Evolutionary conservation across 53 echinoderm and acorn worm species (phyloP).

Genomic region (Glandiceps talaboti): DNA sequence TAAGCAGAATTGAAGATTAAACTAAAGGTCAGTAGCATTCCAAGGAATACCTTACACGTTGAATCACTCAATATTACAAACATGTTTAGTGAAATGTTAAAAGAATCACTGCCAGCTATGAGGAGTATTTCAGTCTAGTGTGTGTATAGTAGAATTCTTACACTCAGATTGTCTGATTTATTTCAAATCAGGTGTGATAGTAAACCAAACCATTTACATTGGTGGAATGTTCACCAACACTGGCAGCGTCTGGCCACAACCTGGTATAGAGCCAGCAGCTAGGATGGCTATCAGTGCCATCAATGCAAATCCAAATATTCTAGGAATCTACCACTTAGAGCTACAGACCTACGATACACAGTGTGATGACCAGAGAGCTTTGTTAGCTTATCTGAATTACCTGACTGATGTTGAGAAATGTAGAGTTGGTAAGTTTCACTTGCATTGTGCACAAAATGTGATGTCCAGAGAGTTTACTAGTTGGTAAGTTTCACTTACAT

Average conservation of each 20-base stretch:
- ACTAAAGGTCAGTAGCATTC: too few species aligned
- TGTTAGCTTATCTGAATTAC: constrained; percentile 44
- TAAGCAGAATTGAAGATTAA: too few species aligned
- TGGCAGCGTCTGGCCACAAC: constrained; percentile 7
- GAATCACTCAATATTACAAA: too few species aligned
- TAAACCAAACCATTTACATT: constrained; percentile 38
- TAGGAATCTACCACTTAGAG: constrained; percentile 25
- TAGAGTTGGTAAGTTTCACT: constrained; percentile 46
- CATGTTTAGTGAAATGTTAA: too few species aligned
- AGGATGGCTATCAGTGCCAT: constrained; percentile 61
- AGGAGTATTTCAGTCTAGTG: too few species aligned
- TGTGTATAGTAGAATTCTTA: too few species aligned
- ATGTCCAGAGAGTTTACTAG: too few species aligned
- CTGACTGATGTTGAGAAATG: constrained; percentile 36
- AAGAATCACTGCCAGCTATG: too few species aligned
- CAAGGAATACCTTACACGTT: too few species aligned
- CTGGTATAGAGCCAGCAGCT: constrained; percentile 53
- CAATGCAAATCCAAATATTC: constrained; percentile 26
- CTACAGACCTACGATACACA: constrained; percentile 51
- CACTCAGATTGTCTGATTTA: too few species aligned
- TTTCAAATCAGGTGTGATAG: constrained; percentile 4
- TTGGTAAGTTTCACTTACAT: too few species aligned
- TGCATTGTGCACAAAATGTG: too few species aligned
- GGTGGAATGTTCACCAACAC: constrained; percentile 53
- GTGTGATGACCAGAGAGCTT: constrained; percentile 35